Conservation (phyloP, 2,797 vertebrate genomes). For the Apogon talboti region DNA sequence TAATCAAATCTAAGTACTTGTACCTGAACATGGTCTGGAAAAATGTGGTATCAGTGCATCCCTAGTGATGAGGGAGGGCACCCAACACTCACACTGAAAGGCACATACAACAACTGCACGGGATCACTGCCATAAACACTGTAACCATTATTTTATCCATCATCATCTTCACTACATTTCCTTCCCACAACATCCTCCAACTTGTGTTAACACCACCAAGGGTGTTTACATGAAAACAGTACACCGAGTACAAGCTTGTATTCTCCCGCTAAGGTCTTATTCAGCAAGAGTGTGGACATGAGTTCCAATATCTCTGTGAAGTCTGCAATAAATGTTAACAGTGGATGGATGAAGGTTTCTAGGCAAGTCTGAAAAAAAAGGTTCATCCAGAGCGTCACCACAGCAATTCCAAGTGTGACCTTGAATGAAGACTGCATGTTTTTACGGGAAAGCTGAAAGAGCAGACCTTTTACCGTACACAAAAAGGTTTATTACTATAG, state of each 20-base stretch:
- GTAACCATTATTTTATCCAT: conserved; percentile 65
- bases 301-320: not conserved
- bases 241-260: conserved; percentile 16
- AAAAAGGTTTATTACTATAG: no score
- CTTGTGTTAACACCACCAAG: conserved; percentile 49
- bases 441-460: no score
- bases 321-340: conserved; percentile 5
- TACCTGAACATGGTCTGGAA: no score
- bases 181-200: conserved; percentile 48
- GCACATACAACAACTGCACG: conserved; percentile 7
- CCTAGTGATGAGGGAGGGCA: no score
- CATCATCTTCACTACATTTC: conserved; percentile 54
- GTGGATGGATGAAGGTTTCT: not conserved
- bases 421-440: no score
- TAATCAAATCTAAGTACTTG: no score
- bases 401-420: no score
- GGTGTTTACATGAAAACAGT: conserved; percentile 49
- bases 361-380: no score
- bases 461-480: no score
- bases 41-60: no score
- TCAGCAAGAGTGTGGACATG: not conserved
- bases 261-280: conserved; percentile 33
- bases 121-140: conserved; percentile 28
- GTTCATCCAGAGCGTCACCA: no score
- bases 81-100: conserved; percentile 12